These are phyloP conservation scores for Drosophila ercepeae DNA, from an alignment of 1,140 invertebrate genomes.

Conservation along the genomic window DNA sequence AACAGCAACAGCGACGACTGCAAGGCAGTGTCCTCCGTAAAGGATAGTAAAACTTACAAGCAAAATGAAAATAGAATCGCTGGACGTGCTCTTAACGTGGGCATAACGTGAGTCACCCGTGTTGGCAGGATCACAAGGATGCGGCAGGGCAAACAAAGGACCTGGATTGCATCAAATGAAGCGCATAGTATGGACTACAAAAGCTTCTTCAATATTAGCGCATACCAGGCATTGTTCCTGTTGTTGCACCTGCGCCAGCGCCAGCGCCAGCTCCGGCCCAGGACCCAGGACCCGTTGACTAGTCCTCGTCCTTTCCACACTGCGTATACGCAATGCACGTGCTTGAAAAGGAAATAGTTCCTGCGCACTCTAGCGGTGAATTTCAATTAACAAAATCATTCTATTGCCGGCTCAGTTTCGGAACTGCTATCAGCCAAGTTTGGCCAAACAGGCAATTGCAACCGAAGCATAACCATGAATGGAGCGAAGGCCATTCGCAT, in stretches of 20 bases:
- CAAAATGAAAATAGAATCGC: slow-evolving; percentile 62
- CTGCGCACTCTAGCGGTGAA: slow-evolving; percentile 42
- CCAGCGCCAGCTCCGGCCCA: not conserved
- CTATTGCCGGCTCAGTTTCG: slow-evolving; percentile 19
- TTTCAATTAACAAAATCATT: slow-evolving; percentile 72
- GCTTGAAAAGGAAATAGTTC: slow-evolving; percentile 53
- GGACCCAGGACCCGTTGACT: not conserved
- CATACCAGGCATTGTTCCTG: slow-evolving; percentile 23
- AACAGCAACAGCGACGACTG: not conserved
- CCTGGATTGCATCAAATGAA: slow-evolving; percentile 70
- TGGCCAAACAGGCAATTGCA: slow-evolving; percentile 19
- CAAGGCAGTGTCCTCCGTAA: slow-evolving; percentile 9
- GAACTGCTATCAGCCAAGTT: slow-evolving; percentile 12
- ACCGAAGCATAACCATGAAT: slow-evolving; percentile 17
- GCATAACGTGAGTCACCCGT: slow-evolving; percentile 24
- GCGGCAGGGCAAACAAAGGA: slow-evolving; percentile 54
- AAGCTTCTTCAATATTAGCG: slow-evolving; percentile 52
- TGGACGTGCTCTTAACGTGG: slow-evolving; percentile 42
- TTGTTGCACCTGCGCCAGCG: slow-evolving; percentile 3
- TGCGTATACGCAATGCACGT: slow-evolving; percentile 57
- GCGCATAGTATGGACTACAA: slow-evolving; percentile 48
- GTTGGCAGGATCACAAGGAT: not conserved
- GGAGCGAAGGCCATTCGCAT: not conserved
- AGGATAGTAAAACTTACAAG: slow-evolving; percentile 57
- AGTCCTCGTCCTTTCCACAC: not conserved